Percentiles rank a stretch among this genome's conserved stretches.
phyloP scores from a whole-genome alignment of 2,888 invertebrate species.

The Thysanoteuthis rhombus region DNA sequence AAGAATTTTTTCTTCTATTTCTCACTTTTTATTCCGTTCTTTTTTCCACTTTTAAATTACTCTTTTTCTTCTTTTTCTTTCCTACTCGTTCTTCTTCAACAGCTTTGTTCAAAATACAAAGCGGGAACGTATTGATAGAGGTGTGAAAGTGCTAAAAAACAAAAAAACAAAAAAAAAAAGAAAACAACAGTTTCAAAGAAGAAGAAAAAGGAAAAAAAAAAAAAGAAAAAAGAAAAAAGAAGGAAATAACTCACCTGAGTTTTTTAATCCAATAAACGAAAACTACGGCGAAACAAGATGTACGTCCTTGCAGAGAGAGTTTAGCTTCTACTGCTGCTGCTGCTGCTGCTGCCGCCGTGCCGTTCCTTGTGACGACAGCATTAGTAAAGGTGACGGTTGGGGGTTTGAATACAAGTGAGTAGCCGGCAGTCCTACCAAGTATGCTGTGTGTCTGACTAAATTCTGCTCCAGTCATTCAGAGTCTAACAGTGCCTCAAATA shows the following conservation, averaged over 20 bases:
- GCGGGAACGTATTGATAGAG: not conserved
- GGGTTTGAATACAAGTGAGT: not conserved
- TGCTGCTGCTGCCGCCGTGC: not conserved
- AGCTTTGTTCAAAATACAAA: too few relatives aligned
- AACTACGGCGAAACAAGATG: not conserved
- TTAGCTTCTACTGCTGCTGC: conserved; percentile 1
- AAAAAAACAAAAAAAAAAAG: not conserved
- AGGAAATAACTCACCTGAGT: not conserved
- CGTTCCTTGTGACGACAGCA: not conserved
- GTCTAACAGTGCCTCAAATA: not conserved
- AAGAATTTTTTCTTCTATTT: not conserved
- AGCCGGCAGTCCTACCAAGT: conserved; percentile 12
- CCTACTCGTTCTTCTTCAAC: too few relatives aligned
- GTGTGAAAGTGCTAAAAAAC: not conserved
- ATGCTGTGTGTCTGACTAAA: conserved; percentile 12
- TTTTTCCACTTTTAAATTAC: not conserved
- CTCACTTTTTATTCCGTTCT: not conserved
- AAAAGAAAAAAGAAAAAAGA: not conserved
- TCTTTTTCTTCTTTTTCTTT: not conserved
- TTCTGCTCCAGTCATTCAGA: conserved; percentile 12
- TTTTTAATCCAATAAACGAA: conserved; percentile 12
- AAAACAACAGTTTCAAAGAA: not conserved
- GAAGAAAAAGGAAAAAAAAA: not conserved
- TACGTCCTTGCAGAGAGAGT: conserved; percentile 12
- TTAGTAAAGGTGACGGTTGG: conserved; percentile 12